A percentile compares a stretch with the other conserved stretches of the same genome.
These are phyloP conservation scores for Micronycteris hirsuta DNA, from an alignment of 2,113 vertebrate genomes.

Conservation along the genomic window DNA sequence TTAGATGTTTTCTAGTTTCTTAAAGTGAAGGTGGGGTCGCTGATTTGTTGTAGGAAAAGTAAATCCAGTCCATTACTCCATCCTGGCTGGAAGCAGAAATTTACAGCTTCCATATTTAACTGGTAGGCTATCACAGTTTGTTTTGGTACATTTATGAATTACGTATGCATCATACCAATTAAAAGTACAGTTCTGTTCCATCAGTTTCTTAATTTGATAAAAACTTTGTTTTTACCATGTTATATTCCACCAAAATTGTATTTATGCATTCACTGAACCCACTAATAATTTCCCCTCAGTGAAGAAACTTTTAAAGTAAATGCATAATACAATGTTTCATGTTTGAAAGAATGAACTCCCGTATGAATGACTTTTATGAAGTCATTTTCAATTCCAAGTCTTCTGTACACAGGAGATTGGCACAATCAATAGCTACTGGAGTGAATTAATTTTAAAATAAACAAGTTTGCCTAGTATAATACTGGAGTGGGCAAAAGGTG, in stretches of 20 bases:
- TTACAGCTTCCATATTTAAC: not conserved
- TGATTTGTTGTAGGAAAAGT: not conserved
- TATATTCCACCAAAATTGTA: not conserved
- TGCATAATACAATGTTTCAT: not conserved
- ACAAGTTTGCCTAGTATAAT: not conserved
- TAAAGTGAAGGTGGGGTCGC: not conserved
- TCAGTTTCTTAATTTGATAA: not conserved
- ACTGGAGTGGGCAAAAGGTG: not conserved
- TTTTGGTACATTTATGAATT: not conserved
- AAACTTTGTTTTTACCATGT: not conserved
- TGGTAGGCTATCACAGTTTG: not conserved
- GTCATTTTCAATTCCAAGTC: not conserved
- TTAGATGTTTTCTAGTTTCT: no score
- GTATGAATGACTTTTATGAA: not conserved
- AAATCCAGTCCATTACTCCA: not conserved
- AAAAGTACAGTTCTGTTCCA: not conserved
- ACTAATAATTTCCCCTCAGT: not conserved
- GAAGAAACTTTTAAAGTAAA: not conserved
- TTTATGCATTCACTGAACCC: not conserved
- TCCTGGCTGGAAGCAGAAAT: not conserved
- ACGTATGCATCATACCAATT: not conserved
- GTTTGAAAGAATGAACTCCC: constrained; percentile 16
- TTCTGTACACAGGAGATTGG: not conserved
- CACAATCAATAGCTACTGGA: not conserved
- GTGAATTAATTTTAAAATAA: not conserved